phyloP scores from a whole-genome alignment of 2,113 vertebrate genomes.

The Hippocampus barbouri region DNA sequence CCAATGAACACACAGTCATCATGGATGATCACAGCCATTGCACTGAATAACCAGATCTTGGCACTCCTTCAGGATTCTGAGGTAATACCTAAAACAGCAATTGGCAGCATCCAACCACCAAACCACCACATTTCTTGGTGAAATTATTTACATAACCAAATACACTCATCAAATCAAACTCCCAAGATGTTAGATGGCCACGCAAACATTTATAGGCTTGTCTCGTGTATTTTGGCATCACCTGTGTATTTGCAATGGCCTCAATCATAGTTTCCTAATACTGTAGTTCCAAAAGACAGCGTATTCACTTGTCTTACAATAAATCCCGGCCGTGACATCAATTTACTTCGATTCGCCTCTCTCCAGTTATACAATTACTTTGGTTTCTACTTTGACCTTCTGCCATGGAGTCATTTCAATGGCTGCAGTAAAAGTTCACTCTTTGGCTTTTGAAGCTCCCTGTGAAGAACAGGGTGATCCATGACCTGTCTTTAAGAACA shows the following conservation, averaged over 20 bases:
- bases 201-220: slow-evolving; percentile 2
- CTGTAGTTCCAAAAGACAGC: slow-evolving; percentile 19
- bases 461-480: slow-evolving; percentile 62
- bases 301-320: slow-evolving; percentile 33
- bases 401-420: slow-evolving; percentile 38
- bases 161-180: slow-evolving; percentile 13
- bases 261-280: slow-evolving; percentile 20
- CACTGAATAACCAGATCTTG: not conserved
- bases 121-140: slow-evolving; percentile 8
- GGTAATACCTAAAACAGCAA: slow-evolving; percentile 11
- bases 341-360: slow-evolving; percentile 39
- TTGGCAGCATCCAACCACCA: slow-evolving; percentile 14
- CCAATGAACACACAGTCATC: slow-evolving; percentile 23
- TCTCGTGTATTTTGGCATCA: slow-evolving; percentile 19
- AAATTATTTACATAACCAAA: slow-evolving; percentile 8
- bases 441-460: slow-evolving; percentile 48
- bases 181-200: not conserved
- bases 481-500: slow-evolving; percentile 69
- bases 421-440: slow-evolving; percentile 43
- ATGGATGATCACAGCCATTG: slow-evolving; percentile 6
- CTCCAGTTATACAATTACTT: slow-evolving; percentile 33
- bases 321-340: slow-evolving; percentile 38
- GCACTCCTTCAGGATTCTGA: not conserved
- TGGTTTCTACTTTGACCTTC: slow-evolving; percentile 40
- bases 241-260: not conserved